A percentile compares a stretch with the other conserved stretches of the same genome.
Evolutionary conservation across 2,113 vertebrate genomes (phyloP).

Genomic region (Arvicanthis niloticus): DNA sequence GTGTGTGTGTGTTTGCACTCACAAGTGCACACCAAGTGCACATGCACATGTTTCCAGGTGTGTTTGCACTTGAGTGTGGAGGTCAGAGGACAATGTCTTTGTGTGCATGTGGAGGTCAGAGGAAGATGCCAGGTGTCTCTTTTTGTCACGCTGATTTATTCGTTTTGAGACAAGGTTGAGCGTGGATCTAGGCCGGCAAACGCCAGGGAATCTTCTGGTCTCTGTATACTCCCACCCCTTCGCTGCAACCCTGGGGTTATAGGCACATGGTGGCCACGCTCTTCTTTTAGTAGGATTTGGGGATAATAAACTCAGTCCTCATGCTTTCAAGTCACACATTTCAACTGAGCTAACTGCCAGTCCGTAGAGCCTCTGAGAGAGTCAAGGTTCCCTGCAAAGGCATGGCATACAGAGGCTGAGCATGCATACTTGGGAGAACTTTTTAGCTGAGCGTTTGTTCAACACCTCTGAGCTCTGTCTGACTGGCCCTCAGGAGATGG

Average conservation of each 20-base stretch:
- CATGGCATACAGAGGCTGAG: not conserved
- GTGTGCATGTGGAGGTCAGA: not conserved
- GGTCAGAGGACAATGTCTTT: not conserved
- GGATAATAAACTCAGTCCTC: not conserved
- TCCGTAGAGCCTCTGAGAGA: constrained; percentile 34
- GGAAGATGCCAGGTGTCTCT: not conserved
- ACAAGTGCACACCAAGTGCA: too few species aligned
- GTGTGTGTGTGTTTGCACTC: not conserved
- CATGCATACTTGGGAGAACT: not conserved
- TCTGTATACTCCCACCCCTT: not conserved
- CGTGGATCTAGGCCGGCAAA: not conserved
- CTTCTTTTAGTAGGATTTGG: too few species aligned
- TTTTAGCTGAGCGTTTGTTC: not conserved
- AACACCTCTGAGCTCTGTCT: not conserved
- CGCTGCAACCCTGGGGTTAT: not conserved
- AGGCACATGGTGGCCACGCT: not conserved
- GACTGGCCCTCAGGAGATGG: constrained; percentile 21
- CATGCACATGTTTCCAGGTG: not conserved
- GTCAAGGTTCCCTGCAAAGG: not conserved
- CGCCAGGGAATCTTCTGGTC: not conserved
- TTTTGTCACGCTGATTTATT: not conserved
- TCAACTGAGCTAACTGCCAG: not conserved
- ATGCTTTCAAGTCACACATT: not conserved
- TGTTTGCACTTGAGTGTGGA: not conserved
- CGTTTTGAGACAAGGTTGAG: not conserved